Evolutionary conservation across 2,888 invertebrate genomes (phyloP), one percentile per base, ranked within the genome.

Genomic region (Andricus curvator): DNA sequence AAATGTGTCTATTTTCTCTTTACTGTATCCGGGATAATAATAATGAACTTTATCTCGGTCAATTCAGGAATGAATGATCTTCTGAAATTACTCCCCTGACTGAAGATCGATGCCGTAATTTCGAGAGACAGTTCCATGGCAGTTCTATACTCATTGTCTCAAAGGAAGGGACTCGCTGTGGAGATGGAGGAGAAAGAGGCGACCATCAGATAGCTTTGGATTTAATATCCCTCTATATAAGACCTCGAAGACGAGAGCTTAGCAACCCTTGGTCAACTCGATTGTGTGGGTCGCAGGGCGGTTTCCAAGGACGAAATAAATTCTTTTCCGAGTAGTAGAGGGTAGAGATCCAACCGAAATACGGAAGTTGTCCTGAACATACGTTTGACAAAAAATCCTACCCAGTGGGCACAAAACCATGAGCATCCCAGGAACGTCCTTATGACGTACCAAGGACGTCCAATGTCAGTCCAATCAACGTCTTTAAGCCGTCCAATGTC

Each of bases 201-300:
- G 66, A 83, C 80, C 83, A 88, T 88, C 88, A 85, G 87, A 88
- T 88, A 88, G 84, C 87, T 84, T 84, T 80, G 82, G 83, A 85
- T 85, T 85, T 86, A 87, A 88, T 86, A 87, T 87, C 87, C 87
- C 86, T 83, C 82, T 79, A 25, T 82, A 82, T 66, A 82, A 82
- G 79, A 83, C 81, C 81, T 85, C 84, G 67, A 80, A 83, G 84
- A 87, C 83, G 86, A 81, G 86, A 85, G 82, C 82, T 83, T 84
- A 78, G 84, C 83, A 84, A 66, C 85, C 84, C 80, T 84, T 85
- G 76, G 66, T 67, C 66, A 67, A 41, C 66, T 67, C 37, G 20
- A 37, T 20, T 41, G 11, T 41, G 37, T 67, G 33, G n/a, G 41
- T 67, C n/a, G 20, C 65, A 66, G 65, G 65, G 33, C 37, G 37